A percentile compares a stretch with the other conserved stretches of the same genome.
These are phyloP conservation scores for Drosophila nigromelanica DNA, from an alignment of 1,140 invertebrate genomes.

Conservation along the genomic window DNA sequence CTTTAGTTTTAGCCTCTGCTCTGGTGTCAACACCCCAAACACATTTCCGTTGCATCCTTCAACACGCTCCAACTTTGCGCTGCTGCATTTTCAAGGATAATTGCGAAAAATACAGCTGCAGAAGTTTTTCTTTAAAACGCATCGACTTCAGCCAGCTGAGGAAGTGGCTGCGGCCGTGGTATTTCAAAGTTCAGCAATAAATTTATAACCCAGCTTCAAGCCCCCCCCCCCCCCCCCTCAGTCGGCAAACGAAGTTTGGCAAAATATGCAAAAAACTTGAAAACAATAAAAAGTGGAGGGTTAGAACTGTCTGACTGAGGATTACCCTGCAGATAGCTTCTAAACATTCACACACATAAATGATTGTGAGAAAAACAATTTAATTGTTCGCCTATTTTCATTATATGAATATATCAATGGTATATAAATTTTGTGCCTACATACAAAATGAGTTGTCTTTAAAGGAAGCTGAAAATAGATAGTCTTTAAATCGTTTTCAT, in stretches of 20 bases:
- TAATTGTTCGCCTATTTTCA: too few relatives aligned
- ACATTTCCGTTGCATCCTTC: constrained; percentile 70
- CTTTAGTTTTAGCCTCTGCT: constrained; percentile 3
- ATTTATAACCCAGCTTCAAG: constrained; percentile 68
- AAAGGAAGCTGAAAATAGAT: too few relatives aligned
- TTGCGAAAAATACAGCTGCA: constrained; percentile 68
- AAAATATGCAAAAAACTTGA: constrained; percentile 67
- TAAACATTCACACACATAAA: too few relatives aligned
- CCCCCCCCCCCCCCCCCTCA: constrained; percentile 13
- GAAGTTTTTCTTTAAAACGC: constrained; percentile 61
- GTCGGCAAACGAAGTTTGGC: constrained; percentile 21
- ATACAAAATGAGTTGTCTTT: too few relatives aligned
- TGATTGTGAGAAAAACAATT: too few relatives aligned
- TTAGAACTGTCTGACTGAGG: background rate
- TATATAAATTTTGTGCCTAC: too few relatives aligned
- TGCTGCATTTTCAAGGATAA: constrained; percentile 74
- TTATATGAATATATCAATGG: too few relatives aligned
- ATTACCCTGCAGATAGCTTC: background rate
- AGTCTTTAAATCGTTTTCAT: too few relatives aligned
- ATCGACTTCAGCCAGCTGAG: constrained; percentile 14
- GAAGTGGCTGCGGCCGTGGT: constrained; percentile 60
- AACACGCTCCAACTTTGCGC: constrained; percentile 50
- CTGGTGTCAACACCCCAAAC: constrained; percentile 38
- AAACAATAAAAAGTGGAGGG: constrained; percentile 1
- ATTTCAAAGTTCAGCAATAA: constrained; percentile 81